phyloP scores from a whole-genome alignment of 2,888 invertebrate genomes.

The Anaspis maculata region DNA sequence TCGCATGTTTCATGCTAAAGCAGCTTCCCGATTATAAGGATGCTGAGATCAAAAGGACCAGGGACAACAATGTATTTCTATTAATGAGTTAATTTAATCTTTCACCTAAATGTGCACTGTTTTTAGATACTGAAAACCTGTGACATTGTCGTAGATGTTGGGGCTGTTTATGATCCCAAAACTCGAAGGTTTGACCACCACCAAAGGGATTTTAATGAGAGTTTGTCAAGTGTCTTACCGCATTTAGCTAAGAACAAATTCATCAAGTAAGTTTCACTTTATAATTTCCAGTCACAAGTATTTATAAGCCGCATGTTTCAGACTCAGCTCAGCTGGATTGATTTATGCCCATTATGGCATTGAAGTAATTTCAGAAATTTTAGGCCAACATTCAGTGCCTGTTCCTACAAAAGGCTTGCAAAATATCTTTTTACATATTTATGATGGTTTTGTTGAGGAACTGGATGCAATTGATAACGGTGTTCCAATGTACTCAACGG shows the following conservation, averaged over 20 bases:
- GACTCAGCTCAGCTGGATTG: constrained; percentile 91
- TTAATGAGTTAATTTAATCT: too few relatives aligned
- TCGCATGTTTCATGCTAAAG: constrained; percentile 90
- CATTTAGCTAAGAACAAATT: constrained; percentile 51
- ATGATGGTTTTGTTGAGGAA: constrained; percentile 83
- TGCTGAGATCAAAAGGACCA: constrained; percentile 68
- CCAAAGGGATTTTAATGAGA: constrained; percentile 67
- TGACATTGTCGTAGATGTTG: constrained; percentile 94
- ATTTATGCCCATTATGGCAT: constrained; percentile 86
- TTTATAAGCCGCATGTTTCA: too few relatives aligned
- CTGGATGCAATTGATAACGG: constrained; percentile 98
- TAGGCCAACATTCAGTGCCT: constrained; percentile 42
- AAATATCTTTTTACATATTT: constrained; percentile 62
- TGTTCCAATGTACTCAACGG: constrained; percentile 65
- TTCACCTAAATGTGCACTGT: constrained; percentile 4
- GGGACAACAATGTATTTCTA: too few relatives aligned
- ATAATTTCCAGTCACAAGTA: too few relatives aligned
- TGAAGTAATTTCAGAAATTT: constrained; percentile 57
- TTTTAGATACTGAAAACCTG: constrained; percentile 59
- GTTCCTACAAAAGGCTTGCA: constrained; percentile 46
- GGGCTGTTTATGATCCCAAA: constrained; percentile 71
- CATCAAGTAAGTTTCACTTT: constrained; percentile 43
- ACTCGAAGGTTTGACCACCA: constrained; percentile 88
- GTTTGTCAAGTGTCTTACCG: constrained; percentile 56
- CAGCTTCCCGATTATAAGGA: constrained; percentile 69